Conservation (phyloP, 2,888 invertebrate genomes). For the Rhaphigaster nebulosa region DNA sequence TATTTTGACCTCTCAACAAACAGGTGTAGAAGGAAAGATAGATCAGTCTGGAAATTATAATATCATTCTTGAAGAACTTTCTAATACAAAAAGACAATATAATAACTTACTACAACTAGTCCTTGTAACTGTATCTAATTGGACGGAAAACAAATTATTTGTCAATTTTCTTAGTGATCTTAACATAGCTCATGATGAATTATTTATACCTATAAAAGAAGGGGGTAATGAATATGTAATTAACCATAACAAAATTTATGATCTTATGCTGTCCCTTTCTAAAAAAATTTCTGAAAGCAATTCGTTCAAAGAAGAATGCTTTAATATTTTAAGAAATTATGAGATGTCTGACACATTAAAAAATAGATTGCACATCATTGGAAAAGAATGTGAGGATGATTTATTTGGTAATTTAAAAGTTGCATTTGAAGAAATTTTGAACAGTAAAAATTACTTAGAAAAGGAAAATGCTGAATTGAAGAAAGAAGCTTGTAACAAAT, state of each 20-base stretch:
- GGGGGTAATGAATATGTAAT: background rate
- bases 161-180: background rate
- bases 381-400: background rate
- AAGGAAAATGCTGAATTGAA: conserved; percentile 3
- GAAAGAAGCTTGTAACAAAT: background rate
- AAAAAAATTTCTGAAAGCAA: background rate
- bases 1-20: background rate
- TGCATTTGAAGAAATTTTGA: background rate
- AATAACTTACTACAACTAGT: conserved; percentile 15
- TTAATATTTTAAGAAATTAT: background rate
- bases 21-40: background rate
- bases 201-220: background rate
- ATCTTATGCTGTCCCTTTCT: background rate
- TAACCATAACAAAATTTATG: background rate
- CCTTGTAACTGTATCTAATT: background rate
- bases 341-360: background rate
- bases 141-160: background rate
- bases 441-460: background rate
- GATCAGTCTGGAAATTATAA: background rate
- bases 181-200: background rate
- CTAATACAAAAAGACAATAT: background rate
- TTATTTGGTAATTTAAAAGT: background rate
- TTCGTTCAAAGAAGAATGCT: background rate
- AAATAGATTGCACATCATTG: background rate
- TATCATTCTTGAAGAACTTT: background rate